Conservation (phyloP, 2,797 vertebrate species). For the Eupleurogrammus muticus region DNA sequence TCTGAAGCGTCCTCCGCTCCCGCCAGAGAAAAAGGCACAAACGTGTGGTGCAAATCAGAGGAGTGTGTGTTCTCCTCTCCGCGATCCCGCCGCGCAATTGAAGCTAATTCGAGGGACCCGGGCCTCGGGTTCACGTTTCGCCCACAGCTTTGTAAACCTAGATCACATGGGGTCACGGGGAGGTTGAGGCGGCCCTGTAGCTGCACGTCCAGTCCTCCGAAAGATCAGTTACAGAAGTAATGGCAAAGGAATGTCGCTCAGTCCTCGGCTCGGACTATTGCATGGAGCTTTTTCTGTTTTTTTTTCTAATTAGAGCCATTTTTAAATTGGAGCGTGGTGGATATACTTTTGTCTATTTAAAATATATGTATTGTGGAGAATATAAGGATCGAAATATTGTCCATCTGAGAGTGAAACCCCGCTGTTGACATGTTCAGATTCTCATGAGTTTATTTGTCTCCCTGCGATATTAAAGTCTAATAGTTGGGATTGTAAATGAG, state of each 20-base stretch:
- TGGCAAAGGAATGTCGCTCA: constrained; percentile 75
- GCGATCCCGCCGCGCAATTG: constrained; percentile 73
- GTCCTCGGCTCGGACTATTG: constrained; percentile 31
- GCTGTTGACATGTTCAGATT: neutral
- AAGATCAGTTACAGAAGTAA: constrained; percentile 79
- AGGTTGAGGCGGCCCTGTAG: constrained; percentile 74
- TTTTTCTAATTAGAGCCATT: constrained; percentile 67
- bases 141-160: constrained; percentile 79
- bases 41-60: constrained; percentile 78
- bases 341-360: no score
- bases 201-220: constrained; percentile 51
- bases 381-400: neutral
- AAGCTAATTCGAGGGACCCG: constrained; percentile 78
- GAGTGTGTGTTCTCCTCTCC: constrained; percentile 76
- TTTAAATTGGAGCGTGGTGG: constrained; percentile 31
- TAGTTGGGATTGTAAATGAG: neutral
- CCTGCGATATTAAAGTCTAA: neutral
- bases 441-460: neutral
- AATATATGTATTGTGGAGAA: no score
- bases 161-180: constrained; percentile 80
- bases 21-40: constrained; percentile 23
- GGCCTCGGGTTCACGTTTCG: constrained; percentile 79
- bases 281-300: constrained; percentile 38
- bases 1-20: constrained; percentile 30
- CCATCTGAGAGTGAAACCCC: constrained; percentile 4